Percentiles rank a stretch among this genome's conserved stretches.
Conservation (phyloP, 2,888 invertebrate genomes). For the Drosophila prolongata region DNA sequence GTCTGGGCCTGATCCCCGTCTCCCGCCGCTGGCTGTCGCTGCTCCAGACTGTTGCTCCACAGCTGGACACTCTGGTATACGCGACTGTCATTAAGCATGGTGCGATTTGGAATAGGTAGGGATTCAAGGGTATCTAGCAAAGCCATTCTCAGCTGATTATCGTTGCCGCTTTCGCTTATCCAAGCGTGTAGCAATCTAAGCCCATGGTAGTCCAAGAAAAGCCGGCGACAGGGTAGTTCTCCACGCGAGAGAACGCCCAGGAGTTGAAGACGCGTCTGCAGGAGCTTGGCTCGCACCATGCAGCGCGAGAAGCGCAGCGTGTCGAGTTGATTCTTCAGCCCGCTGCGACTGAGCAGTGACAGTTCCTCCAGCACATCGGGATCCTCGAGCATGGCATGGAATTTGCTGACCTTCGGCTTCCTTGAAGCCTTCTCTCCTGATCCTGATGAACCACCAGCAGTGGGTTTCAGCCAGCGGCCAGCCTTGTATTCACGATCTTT, state of each 20-base stretch:
- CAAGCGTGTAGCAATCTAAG: conserved; percentile 95
- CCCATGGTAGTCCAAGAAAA: conserved; percentile 97
- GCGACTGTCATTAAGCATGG: conserved; percentile 96
- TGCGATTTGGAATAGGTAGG: conserved; percentile 96
- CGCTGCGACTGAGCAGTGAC: conserved; percentile 90
- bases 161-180: conserved; percentile 89
- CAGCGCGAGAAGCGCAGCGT: conserved; percentile 95
- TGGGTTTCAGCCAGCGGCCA: conserved; percentile 61
- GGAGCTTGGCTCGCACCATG: conserved; percentile 95
- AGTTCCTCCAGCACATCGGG: conserved; percentile 93
- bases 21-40: background rate
- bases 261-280: conserved; percentile 90
- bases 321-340: conserved; percentile 94
- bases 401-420: conserved; percentile 59
- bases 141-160: conserved; percentile 87
- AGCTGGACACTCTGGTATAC: conserved; percentile 93
- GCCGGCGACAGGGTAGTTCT: conserved; percentile 91
- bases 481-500: conserved; percentile 76
- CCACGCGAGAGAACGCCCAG: conserved; percentile 91
- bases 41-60: conserved; percentile 86
- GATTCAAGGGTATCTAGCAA: conserved; percentile 92
- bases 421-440: conserved; percentile 12
- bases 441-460: conserved; percentile 7
- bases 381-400: conserved; percentile 86
- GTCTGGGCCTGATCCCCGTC: background rate